These are phyloP conservation scores for Platycnemis pennipes DNA, from an alignment of 2,888 invertebrate species.

Conservation along the genomic window DNA sequence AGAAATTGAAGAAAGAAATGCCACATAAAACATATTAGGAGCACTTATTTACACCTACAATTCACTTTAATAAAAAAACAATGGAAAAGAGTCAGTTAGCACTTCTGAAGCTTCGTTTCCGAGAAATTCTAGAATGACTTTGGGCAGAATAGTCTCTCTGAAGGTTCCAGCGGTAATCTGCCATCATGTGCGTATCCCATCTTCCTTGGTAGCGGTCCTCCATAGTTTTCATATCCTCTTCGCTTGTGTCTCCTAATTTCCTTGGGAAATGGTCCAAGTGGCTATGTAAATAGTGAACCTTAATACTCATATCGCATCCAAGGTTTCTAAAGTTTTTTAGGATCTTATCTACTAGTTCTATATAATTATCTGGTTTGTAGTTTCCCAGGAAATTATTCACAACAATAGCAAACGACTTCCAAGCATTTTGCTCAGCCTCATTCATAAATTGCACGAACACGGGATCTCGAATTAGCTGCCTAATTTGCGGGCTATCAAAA, in stretches of 20 bases:
- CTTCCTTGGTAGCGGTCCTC: conserved; percentile 76
- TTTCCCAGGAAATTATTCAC: neutral
- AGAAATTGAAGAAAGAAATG: too few relatives aligned
- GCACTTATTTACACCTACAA: too few relatives aligned
- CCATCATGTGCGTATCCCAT: conserved; percentile 75
- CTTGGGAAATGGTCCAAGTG: conserved; percentile 77
- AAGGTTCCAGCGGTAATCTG: conserved; percentile 74
- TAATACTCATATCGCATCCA: too few relatives aligned
- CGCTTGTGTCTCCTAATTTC: conserved; percentile 76
- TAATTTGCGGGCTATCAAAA: too few relatives aligned
- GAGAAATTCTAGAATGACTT: too few relatives aligned
- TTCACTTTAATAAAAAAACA: too few relatives aligned
- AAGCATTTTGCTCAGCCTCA: neutral
- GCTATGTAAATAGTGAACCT: conserved; percentile 75
- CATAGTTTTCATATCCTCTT: conserved; percentile 76
- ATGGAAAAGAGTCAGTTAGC: too few relatives aligned
- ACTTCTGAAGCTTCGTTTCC: too few relatives aligned
- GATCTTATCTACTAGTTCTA: neutral
- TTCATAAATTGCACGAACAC: neutral
- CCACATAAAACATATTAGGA: too few relatives aligned
- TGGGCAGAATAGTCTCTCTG: too few relatives aligned
- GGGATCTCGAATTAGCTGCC: too few relatives aligned
- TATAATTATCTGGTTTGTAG: neutral
- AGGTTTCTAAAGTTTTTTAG: neutral
- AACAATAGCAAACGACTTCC: neutral